Evolutionary conservation across 2,113 vertebrate species (phyloP).

Genomic region (Trichechus manatus): DNA sequence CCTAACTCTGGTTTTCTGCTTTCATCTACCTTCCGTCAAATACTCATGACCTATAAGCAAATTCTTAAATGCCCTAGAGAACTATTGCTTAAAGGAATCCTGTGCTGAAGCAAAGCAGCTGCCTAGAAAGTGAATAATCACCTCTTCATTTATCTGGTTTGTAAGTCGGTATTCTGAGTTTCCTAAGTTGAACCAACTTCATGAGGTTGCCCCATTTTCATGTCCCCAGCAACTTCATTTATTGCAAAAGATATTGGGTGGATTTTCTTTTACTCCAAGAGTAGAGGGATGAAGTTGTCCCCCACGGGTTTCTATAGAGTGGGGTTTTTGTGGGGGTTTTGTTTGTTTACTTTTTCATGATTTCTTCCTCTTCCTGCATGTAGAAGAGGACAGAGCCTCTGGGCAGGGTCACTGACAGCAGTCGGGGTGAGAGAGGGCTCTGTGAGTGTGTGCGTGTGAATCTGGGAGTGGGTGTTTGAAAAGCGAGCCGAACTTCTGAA

Average conservation of each 20-base stretch:
- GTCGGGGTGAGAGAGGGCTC: background rate
- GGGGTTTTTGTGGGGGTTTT: background rate
- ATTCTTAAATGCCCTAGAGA: background rate
- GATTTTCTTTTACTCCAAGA: background rate
- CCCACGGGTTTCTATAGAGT: background rate
- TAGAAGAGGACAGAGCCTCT: slow-evolving; percentile 18
- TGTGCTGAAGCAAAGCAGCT: background rate
- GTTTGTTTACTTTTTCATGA: background rate
- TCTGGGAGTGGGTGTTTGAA: background rate
- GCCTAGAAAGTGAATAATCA: slow-evolving; percentile 23
- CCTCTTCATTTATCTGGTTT: slow-evolving; percentile 51
- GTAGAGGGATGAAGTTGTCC: background rate
- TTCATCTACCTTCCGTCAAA: slow-evolving; percentile 27
- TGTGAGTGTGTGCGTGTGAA: background rate
- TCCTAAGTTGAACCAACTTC: background rate
- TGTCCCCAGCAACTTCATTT: background rate
- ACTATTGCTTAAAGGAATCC: background rate
- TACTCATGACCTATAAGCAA: slow-evolving; percentile 9
- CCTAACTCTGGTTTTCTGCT: slow-evolving; percentile 12
- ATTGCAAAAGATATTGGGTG: background rate
- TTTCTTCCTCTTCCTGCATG: slow-evolving; percentile 24
- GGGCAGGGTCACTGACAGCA: background rate
- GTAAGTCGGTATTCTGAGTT: slow-evolving; percentile 22
- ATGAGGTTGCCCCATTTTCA: background rate
- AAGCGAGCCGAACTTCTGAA: slow-evolving; percentile 16